Percentiles rank a stretch among this genome's conserved stretches.
Conservation (phyloP, 2,888 invertebrate genomes). For the Ceramica pisi region DNA sequence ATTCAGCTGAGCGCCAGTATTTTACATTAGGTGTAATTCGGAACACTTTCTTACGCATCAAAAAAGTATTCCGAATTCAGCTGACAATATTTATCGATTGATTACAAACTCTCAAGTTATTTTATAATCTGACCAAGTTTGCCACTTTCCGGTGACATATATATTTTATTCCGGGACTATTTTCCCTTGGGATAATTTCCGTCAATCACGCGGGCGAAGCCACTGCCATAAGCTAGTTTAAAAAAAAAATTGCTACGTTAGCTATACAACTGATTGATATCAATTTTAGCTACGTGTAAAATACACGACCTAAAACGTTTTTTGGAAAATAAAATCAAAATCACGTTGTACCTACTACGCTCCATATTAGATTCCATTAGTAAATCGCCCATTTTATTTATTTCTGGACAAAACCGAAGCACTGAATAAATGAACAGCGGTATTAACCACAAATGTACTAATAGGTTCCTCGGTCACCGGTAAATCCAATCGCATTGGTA, state of each 20-base stretch:
- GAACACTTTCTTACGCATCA: no score
- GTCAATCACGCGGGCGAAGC: no score
- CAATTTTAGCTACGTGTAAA: not conserved
- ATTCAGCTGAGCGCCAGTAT: no score
- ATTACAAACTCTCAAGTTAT: no score
- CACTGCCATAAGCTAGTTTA: no score
- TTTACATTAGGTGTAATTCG: no score
- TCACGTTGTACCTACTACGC: not conserved
- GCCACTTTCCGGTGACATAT: no score
- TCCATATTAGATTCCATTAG: slow-evolving; percentile 21
- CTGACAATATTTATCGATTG: no score
- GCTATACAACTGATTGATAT: not conserved
- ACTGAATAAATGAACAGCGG: slow-evolving; percentile 40
- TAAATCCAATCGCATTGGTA: not conserved
- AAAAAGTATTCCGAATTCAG: no score
- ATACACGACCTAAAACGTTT: not conserved
- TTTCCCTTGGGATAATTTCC: no score
- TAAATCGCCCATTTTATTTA: slow-evolving; percentile 35
- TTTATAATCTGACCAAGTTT: no score
- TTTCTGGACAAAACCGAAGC: slow-evolving; percentile 14
- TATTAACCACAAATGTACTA: slow-evolving; percentile 25
- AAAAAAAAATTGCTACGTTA: not conserved
- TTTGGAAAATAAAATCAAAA: not conserved
- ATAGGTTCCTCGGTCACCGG: not conserved
- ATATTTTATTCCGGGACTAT: no score